phyloP scores from a whole-genome alignment of 1,140 invertebrate genomes.

The Nymphalis io region DNA sequence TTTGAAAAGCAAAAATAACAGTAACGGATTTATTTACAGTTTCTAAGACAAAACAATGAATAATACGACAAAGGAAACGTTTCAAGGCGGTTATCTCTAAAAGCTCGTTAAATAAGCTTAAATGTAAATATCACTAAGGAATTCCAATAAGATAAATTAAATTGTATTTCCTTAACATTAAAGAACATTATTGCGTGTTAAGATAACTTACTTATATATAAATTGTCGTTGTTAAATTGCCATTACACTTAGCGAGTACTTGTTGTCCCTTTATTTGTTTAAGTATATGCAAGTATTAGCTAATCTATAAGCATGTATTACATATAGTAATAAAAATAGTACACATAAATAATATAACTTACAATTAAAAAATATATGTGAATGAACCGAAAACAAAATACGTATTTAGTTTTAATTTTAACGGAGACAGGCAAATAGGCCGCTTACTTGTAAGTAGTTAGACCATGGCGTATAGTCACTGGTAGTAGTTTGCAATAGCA shows the following conservation, averaged over 20 bases:
- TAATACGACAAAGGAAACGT: slow-evolving; percentile 69
- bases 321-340: neutral
- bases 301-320: neutral
- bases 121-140: slow-evolving; percentile 34
- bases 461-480: no score
- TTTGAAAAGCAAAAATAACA: slow-evolving; percentile 8
- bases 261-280: neutral
- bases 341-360: neutral
- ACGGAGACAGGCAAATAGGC: no score
- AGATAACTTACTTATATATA: neutral
- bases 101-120: slow-evolving; percentile 68
- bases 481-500: no score
- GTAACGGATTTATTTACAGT: slow-evolving; percentile 47
- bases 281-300: neutral
- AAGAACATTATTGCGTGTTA: neutral
- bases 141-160: slow-evolving; percentile 9
- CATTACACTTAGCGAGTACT: neutral
- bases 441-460: no score
- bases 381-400: no score
- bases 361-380: no score
- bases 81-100: slow-evolving; percentile 69
- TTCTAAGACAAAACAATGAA: slow-evolving; percentile 60
- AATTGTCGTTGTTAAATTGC: neutral
- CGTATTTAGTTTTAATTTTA: no score
- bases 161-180: slow-evolving; percentile 18